Base-by-base conservation (phyloP, 2,113 vertebrate species). In the Irena cyanogastra region DNA sequence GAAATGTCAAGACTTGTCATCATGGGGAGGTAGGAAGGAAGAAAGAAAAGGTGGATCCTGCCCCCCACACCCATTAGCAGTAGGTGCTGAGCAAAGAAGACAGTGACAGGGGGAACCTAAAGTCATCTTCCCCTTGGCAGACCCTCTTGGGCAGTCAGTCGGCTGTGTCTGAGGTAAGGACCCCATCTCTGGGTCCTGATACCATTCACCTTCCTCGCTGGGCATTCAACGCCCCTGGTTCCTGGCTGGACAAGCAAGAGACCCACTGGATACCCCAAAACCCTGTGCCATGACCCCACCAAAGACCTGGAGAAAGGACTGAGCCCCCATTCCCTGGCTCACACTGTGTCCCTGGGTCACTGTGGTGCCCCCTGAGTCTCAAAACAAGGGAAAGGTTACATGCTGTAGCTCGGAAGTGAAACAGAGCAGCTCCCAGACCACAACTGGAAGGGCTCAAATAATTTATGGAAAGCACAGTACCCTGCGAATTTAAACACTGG, bases 401-500 rank as follows among this genome's bases (percentile, higher is more conserved):
- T 15, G 26, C 61, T 85, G 18, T 16, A 28, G 27, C 53, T 74
- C 54, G 63, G 68, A 86, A 47, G 33, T 16, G 86, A 80, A 95
- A 52, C 42, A 85, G 70, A 95, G 17, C 76, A 56, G 35, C 27
- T 83, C 75, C 44, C 49, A 52, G 35, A 74, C 42, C 23, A 42
- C 39, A 66, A 64, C n/a, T 77, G 66, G 50, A 76, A 82, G 16
- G 41, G 30, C 75, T 82, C 4, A 4, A 78, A 63, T 63, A 63
- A 65, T 83, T 57, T 80, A 84, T 13, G 41, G 21, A 52, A 84
- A 87, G 84, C 52, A 84, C 65, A 59, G 37, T 26, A 59, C 30
- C 37, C 84, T 50, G 39, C 77, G 63, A 95, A 87, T 95, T 83
- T 90, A 94, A 94, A 94, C 86, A 90, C 18, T 37, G 39, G 8